Evolutionary conservation across 2,797 vertebrate genomes (phyloP), one percentile per base, ranked within the genome.

Genomic region (Argentina silus): DNA sequence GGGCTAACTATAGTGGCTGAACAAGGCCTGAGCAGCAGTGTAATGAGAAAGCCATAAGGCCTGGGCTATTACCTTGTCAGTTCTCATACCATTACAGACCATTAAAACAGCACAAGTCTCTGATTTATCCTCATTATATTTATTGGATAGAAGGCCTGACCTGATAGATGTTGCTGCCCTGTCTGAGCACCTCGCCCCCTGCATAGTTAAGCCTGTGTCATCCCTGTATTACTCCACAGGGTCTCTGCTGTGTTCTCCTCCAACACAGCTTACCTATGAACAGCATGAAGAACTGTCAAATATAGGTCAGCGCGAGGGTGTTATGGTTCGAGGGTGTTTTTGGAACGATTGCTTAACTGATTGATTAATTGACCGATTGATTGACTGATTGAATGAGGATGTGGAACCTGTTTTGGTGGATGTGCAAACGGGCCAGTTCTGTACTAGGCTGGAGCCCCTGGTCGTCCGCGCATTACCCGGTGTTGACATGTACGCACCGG

Each of bases 81-180:
- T 72, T 74, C 87, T 92, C 86, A 19, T 91, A 89, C 88, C 88
- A 93, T 93, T 92, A 93, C 77, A 80, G 84, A 78, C 81, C 87
- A 93, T 93, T 92, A 91, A 89, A 92, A 84, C 80, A 73, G 78
- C 81, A 83, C 85, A 86, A 83, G 85, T 88, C 88, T 87, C 85
- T 86, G 87, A 90, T 92, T 92, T 84, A 89, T 89, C 82, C 83
- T 90, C 90, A 92, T 94, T 94, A 94, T 92, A 90, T 93, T 93
- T 94, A 94, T 94, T 94, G 91, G 87, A 88, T 81, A 65, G 84
- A 83, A 70, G 75, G 75, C 65, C 81, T 82, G 79, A 81, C 83
- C 77, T 91, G 86, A 92, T 89, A 90, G 90, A 86, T 85, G 83
- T 71, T 76, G 57, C 61, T 76, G 45, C 61, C 45, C 73, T 79